Evolutionary conservation across 1,140 invertebrate species (phyloP), one percentile per base, ranked within the genome.

Genomic region (Apocrypta bakeri): DNA sequence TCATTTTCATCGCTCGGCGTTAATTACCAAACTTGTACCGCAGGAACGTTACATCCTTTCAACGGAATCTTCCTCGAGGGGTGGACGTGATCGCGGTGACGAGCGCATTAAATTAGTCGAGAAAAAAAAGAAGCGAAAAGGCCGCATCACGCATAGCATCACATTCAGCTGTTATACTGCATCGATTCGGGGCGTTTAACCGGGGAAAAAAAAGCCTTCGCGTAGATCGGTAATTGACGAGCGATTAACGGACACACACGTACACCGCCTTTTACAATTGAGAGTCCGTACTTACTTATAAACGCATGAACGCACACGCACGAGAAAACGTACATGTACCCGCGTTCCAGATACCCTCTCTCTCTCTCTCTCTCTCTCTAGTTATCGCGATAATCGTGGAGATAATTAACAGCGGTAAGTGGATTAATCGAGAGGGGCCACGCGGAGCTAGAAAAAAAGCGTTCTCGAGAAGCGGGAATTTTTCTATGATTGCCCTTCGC

Each of bases 201-300:
- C 21, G 63, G 64, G 37, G n/a, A n/a, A n/a, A 69, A 79, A 79
- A 77, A 69, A 27, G 27, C 21, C 24, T 17, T 17, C 7, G 21
- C 40, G 64, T 68, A 68, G 64, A 79, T 79, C 76, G 79, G 79
- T 85, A 83, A 86, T 86, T 83, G 75, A 71, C 81, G 63, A 42
- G 69, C 82, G 85, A 86, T 85, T 83, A 72, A 66, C 76, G 56
- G 76, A n/a, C 76, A 83, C 77, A 56, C 64, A 64, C 31, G 76
- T 69, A 37, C 33, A 9, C 37, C 76, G 17, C 64, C 31, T 9
- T 29, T n/a, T 1, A n/a, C 68, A 71, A 71, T 31, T 71, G 31
- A n/a, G n/a, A 17, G 64, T 68, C 64, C 4, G 1, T 68, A 68
- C n/a, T n/a, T 61, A 14, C 56, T 21, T 61, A n/a, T 61, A 61